phyloP scores from a whole-genome alignment of 1,140 invertebrate genomes.

The Sipha flava region DNA sequence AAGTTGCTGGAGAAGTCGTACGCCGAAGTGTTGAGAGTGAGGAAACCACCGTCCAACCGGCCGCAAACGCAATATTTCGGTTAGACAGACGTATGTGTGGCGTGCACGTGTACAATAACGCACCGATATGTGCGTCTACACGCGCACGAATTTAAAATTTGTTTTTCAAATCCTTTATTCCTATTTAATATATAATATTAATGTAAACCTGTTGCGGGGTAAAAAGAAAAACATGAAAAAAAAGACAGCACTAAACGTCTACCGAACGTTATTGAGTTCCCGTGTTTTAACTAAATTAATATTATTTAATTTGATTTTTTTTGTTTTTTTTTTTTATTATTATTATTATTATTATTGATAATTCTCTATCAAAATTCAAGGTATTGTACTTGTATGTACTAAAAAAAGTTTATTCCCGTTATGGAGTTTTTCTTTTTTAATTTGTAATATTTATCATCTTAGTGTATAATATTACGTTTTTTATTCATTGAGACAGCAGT shows the following conservation, averaged over 20 bases:
- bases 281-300: background rate
- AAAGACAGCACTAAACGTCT: background rate
- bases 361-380: background rate
- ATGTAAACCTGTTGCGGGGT: background rate
- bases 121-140: no score
- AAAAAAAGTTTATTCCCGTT: background rate
- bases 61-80: background rate
- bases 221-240: background rate
- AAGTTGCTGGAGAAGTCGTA: slow-evolving; percentile 72
- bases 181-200: slow-evolving; percentile 22
- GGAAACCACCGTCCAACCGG: background rate
- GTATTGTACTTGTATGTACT: background rate
- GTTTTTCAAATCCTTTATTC: slow-evolving; percentile 8
- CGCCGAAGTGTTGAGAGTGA: slow-evolving; percentile 61
- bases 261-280: no score
- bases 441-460: background rate
- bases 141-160: no score
- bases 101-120: no score
- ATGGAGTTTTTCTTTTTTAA: background rate
- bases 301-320: background rate
- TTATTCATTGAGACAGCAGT: background rate
- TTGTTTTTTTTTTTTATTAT: background rate
- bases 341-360: no score
- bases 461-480: background rate
- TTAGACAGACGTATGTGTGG: no score